Evolutionary conservation across 2,888 invertebrate genomes (phyloP).

Genomic region (Schrankia costaestrigalis): DNA sequence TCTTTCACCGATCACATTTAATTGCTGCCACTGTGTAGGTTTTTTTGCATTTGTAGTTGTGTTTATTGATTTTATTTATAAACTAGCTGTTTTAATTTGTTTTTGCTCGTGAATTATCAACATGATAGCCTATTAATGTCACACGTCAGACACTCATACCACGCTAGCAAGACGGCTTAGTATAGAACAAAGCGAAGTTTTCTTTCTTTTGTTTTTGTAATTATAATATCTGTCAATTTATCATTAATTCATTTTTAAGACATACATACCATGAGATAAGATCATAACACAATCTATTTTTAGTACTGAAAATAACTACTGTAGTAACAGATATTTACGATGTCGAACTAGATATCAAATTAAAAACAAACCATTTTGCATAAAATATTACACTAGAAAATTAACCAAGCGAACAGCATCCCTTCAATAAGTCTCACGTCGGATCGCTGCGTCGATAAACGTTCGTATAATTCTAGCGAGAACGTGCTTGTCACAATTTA

Average conservation of each 20-base stretch:
- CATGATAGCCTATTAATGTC: too few species aligned
- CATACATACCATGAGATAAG: too few species aligned
- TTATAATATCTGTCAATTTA: too few species aligned
- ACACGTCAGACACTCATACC: too few species aligned
- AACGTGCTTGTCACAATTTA: slow-evolving; percentile 67
- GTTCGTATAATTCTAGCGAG: slow-evolving; percentile 41
- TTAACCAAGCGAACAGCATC: slow-evolving; percentile 25
- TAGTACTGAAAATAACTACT: neutral
- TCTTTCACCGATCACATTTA: slow-evolving; percentile 22
- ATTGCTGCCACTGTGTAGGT: slow-evolving; percentile 18
- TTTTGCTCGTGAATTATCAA: too few species aligned
- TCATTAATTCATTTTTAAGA: too few species aligned
- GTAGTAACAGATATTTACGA: neutral
- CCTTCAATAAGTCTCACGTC: slow-evolving; percentile 25
- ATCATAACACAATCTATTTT: too few species aligned
- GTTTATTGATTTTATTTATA: slow-evolving; percentile 19
- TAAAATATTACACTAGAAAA: slow-evolving; percentile 31
- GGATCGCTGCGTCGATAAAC: slow-evolving; percentile 38
- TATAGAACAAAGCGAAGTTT: too few species aligned
- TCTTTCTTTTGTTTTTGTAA: too few species aligned
- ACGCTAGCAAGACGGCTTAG: too few species aligned
- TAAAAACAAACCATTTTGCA: slow-evolving; percentile 23
- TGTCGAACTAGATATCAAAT: slow-evolving; percentile 10
- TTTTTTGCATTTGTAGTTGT: slow-evolving; percentile 14
- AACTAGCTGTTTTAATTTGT: too few species aligned